These are phyloP conservation scores for Ctenopoma multispine DNA, from an alignment of 2,797 vertebrate genomes.

Conservation along the genomic window DNA sequence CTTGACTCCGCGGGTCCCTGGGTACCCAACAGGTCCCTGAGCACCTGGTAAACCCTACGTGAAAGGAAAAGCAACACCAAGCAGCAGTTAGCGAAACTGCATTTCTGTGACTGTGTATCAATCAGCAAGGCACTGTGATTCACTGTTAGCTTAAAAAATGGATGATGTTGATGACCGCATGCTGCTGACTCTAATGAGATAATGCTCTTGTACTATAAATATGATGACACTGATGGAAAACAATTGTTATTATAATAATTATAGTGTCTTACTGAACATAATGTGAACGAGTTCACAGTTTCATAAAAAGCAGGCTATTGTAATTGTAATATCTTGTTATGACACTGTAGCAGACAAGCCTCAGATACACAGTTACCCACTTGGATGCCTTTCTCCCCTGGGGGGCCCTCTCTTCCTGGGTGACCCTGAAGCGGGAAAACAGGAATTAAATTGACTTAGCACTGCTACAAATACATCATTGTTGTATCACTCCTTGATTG, in stretches of 20 bases:
- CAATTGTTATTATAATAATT: conserved; percentile 46
- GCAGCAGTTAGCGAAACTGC: conserved; percentile 6
- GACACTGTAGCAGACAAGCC: conserved; percentile 10
- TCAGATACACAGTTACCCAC: conserved; percentile 79
- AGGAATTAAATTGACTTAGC: conserved; percentile 32
- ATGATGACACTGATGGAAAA: conserved; percentile 39
- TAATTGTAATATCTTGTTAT: conserved; percentile 27
- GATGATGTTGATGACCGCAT: conserved; percentile 33
- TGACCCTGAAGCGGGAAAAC: conserved; percentile 86
- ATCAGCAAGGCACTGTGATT: conserved; percentile 16
- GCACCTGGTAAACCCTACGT: conserved; percentile 86
- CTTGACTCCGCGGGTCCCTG: conserved; percentile 94
- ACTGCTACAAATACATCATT: conserved; percentile 35
- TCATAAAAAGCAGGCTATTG: conserved; percentile 25
- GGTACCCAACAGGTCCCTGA: conserved; percentile 90
- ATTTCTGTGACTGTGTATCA: conserved; percentile 19
- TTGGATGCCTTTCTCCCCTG: conserved; percentile 91
- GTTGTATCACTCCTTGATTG: conserved; percentile 25
- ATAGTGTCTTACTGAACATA: conserved; percentile 22
- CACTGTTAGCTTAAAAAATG: conserved; percentile 15
- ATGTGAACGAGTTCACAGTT: conserved; percentile 33
- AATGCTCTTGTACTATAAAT: conserved; percentile 39
- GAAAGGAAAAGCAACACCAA: neutral
- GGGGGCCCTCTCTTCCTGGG: conserved; percentile 91
- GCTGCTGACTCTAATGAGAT: conserved; percentile 43